Percentiles rank a stretch among this genome's conserved stretches.
These are phyloP conservation scores for Dolichotis patagonum DNA, from an alignment of 2,113 vertebrate genomes.

Conservation along the genomic window DNA sequence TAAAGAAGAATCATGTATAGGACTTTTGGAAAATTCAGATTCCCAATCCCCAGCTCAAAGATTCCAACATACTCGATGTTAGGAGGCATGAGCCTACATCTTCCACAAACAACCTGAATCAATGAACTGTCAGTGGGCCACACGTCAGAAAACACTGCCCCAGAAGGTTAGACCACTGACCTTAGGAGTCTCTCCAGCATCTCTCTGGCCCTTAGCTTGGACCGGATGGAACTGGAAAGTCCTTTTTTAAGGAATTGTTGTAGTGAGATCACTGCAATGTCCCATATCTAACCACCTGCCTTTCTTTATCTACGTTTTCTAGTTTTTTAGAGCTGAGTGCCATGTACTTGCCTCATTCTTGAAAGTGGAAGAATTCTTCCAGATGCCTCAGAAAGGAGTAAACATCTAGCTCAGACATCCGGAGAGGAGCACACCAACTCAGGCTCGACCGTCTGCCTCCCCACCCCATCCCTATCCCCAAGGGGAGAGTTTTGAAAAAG, in stretches of 20 bases:
- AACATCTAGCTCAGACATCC: neutral
- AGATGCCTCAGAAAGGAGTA: neutral
- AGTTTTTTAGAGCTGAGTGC: neutral
- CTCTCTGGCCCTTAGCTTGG: neutral
- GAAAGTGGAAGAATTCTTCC: neutral
- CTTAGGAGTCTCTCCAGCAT: neutral
- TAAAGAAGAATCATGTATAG: neutral
- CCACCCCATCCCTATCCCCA: neutral
- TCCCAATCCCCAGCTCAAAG: neutral
- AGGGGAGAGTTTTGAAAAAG: neutral
- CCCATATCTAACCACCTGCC: neutral
- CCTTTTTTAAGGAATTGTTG: neutral
- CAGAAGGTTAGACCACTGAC: neutral
- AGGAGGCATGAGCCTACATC: neutral
- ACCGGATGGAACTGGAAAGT: neutral
- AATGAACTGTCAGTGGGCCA: neutral
- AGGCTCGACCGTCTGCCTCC: neutral
- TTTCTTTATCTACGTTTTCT: neutral
- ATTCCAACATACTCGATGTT: neutral
- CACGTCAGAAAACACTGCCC: neutral
- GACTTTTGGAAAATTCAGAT: slow-evolving; percentile 21
- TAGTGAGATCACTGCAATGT: accelerated
- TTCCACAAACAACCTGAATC: neutral
- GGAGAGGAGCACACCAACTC: neutral
- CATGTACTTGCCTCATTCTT: neutral